Evolutionary conservation across 2,797 vertebrate genomes (phyloP), one percentile per base, ranked within the genome.

Genomic region (Myotis myotis): DNA sequence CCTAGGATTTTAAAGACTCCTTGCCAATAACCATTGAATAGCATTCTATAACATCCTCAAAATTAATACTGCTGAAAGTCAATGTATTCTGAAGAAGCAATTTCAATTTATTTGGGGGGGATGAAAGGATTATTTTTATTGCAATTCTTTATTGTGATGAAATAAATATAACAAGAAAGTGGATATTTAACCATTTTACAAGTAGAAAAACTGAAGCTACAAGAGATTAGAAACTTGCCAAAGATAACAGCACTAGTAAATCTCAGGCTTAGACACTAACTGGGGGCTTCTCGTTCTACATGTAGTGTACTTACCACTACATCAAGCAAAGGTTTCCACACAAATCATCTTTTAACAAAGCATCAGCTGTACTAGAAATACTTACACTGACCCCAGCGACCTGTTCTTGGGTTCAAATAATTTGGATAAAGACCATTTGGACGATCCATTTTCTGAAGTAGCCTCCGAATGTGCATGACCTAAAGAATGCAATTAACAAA

Each of bases 381-480:
- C 99, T 99, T 97, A 99, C 99, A 99, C 60, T 99, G 99, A 86
- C 99, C 99, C 99, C 99, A 99, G 96, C 99, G 99, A 36, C 99
- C 99, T 0, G 99, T 99, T 74, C 99, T 99, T 88, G 99, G 99
- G 97, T 99, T 99, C 98, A 99, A 98, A 98, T 99, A 99, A 98
- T 99, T 99, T 68, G 99, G 99, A 98, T 99, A 99, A 89, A 99
- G 99, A 70, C 99, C 99, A 81, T 99, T 99, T 96, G 99, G 99
- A 94, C 99, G 98, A 97, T 99, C 99, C 99, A 99, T 99, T 98
- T 99, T 99, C 98, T 99, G 99, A 53, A 99, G 98, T 38, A 99
- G 98, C 98, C 99, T 99, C 94, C 99, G 98, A 98, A 99, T 99
- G 97, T 99, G 99, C 99, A 99, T 99, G 95, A 99, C 99, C 99